phyloP scores from a whole-genome alignment of 2,113 vertebrate species.

The Orientallactaga bullata region DNA sequence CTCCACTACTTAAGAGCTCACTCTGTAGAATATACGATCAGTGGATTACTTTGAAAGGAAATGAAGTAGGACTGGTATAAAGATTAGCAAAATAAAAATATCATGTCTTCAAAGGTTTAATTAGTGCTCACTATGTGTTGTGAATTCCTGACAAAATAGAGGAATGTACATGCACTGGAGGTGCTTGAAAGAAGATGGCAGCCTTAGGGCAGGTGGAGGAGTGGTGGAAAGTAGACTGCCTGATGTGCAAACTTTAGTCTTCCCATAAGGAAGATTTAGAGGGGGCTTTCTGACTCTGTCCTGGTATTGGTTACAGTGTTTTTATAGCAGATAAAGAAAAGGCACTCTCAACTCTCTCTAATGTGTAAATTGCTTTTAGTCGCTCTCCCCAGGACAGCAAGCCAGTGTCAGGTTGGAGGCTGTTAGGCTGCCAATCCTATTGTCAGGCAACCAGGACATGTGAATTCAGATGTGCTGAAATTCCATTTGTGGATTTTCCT shows the following conservation, averaged over 20 bases:
- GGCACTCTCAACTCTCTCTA: conserved; percentile 71
- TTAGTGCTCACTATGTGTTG: background rate
- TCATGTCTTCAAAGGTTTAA: background rate
- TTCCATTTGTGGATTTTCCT: conserved; percentile 80
- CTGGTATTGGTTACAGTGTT: conserved; percentile 48
- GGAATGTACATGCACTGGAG: background rate
- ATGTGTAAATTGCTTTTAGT: conserved; percentile 83
- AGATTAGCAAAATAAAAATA: background rate
- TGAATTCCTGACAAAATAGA: background rate
- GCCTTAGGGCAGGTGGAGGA: background rate
- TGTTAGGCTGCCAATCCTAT: conserved; percentile 80
- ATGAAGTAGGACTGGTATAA: background rate
- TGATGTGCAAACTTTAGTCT: conserved; percentile 34
- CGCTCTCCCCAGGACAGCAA: conserved; percentile 75
- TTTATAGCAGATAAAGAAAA: conserved; percentile 73
- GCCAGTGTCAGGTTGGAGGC: conserved; percentile 65
- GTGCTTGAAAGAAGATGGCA: background rate
- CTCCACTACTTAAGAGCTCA: background rate
- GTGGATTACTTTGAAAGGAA: background rate
- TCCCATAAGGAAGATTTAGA: background rate
- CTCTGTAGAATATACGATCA: background rate
- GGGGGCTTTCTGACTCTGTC: conserved; percentile 23
- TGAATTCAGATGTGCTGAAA: conserved; percentile 79
- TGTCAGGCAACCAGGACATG: conserved; percentile 77
- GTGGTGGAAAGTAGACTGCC: background rate